Conservation (phyloP, 2,888 invertebrate species). For the Lepidonotus clava region DNA sequence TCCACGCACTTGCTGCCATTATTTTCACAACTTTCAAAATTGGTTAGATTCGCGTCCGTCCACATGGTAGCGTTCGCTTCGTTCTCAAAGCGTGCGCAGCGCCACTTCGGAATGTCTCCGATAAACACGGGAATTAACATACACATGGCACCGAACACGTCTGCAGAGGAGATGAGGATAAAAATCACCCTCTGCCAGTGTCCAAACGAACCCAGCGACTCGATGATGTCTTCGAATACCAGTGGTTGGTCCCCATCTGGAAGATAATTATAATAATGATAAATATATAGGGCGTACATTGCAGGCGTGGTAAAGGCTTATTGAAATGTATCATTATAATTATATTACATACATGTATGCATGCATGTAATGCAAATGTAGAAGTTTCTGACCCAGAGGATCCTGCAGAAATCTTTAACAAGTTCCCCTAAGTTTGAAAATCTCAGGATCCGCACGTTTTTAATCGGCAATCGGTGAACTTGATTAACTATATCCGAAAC, state of each 20-base stretch:
- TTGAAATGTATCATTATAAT: too few species aligned
- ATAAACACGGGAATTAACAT: constrained; percentile 60
- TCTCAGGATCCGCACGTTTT: too few species aligned
- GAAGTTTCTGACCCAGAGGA: too few species aligned
- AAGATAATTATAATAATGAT: background rate
- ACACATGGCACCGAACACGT: constrained; percentile 58
- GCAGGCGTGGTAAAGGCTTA: too few species aligned
- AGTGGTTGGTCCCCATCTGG: background rate
- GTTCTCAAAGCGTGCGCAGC: constrained; percentile 34
- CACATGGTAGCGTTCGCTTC: constrained; percentile 28
- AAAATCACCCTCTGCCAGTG: constrained; percentile 60
- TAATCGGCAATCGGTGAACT: too few species aligned
- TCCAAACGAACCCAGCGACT: constrained; percentile 59
- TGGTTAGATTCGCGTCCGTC: background rate
- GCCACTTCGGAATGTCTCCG: constrained; percentile 58
- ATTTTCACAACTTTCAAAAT: background rate
- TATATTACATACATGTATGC: too few species aligned
- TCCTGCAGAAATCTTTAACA: too few species aligned
- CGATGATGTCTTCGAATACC: constrained; percentile 59
- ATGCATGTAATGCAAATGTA: too few species aligned
- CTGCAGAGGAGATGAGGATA: constrained; percentile 55
- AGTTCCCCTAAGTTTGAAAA: too few species aligned
- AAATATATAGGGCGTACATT: background rate
- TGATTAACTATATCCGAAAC: too few species aligned
- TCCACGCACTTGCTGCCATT: constrained; percentile 24